phyloP scores from a whole-genome alignment of 2,113 vertebrate genomes.

The Salvelinus sp. region DNA sequence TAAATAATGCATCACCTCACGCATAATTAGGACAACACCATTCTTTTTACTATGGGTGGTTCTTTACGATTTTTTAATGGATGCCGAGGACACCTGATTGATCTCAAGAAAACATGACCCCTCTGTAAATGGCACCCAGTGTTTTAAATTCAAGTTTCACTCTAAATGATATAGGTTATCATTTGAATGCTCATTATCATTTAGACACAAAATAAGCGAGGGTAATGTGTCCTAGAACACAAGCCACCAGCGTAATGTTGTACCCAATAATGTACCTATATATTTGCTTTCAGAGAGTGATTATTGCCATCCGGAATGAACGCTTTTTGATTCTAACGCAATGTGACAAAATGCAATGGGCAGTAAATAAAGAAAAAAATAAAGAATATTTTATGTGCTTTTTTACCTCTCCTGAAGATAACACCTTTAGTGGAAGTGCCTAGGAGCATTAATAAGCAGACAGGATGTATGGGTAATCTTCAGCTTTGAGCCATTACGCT shows the following conservation, averaged over 20 bases:
- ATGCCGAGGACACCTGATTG: slow-evolving; percentile 71
- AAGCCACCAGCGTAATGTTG: slow-evolving; percentile 69
- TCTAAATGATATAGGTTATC: slow-evolving; percentile 77
- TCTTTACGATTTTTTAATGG: slow-evolving; percentile 63
- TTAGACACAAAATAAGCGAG: slow-evolving; percentile 78
- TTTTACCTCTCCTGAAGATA: slow-evolving; percentile 64
- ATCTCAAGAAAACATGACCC: slow-evolving; percentile 52
- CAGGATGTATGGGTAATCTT: slow-evolving; percentile 78
- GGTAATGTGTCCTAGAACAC: slow-evolving; percentile 74
- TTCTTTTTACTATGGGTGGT: slow-evolving; percentile 57
- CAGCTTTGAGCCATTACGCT: slow-evolving; percentile 77
- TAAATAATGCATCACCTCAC: slow-evolving; percentile 79
- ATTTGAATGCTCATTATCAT: slow-evolving; percentile 78
- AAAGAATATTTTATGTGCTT: slow-evolving; percentile 16
- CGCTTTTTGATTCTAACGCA: slow-evolving; percentile 70
- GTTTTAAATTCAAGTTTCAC: slow-evolving; percentile 69
- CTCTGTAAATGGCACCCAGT: slow-evolving; percentile 69
- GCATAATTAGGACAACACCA: slow-evolving; percentile 81
- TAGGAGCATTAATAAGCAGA: slow-evolving; percentile 78
- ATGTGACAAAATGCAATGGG: slow-evolving; percentile 81
- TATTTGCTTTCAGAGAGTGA: slow-evolving; percentile 69
- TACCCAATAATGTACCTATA: slow-evolving; percentile 67
- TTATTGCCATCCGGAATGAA: slow-evolving; percentile 58
- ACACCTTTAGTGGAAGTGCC: slow-evolving; percentile 77
- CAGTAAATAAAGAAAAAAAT: slow-evolving; percentile 64